Conservation (phyloP, 2,888 invertebrate species). For the Neoaliturus tenellus region DNA sequence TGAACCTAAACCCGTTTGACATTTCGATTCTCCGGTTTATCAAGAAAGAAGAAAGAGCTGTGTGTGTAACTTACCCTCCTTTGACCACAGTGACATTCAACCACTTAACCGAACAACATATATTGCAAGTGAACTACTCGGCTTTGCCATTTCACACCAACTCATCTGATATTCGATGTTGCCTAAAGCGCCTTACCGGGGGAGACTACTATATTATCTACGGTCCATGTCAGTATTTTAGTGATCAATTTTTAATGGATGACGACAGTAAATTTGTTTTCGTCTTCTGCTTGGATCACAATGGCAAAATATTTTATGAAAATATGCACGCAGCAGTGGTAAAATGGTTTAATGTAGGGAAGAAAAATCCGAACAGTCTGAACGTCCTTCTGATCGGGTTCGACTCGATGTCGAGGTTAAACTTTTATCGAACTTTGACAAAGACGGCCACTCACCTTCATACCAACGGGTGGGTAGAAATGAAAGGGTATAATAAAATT, state of each 20-base stretch:
- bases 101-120: conserved; percentile 34
- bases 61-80: conserved; percentile 57
- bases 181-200: conserved; percentile 68
- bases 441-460: conserved; percentile 81
- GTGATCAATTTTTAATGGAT: neutral
- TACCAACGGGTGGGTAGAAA: conserved; percentile 81
- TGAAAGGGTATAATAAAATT: conserved; percentile 85
- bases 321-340: conserved; percentile 76
- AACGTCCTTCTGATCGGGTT: conserved; percentile 88
- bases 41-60: conserved; percentile 73
- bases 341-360: conserved; percentile 65
- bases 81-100: conserved; percentile 57
- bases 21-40: conserved; percentile 75
- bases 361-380: conserved; percentile 7
- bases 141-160: conserved; percentile 7
- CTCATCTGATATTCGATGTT: conserved; percentile 68
- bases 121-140: conserved; percentile 38
- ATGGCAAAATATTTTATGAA: neutral
- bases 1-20: conserved; percentile 75
- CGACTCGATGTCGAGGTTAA: conserved; percentile 88
- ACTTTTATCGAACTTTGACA: conserved; percentile 85
- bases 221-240: neutral
- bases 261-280: neutral
- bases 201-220: neutral
- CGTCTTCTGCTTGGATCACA: neutral